Evolutionary conservation across 2,797 vertebrate genomes (phyloP), one percentile per base, ranked within the genome.

Genomic region (Anabacerthia variegaticeps): DNA sequence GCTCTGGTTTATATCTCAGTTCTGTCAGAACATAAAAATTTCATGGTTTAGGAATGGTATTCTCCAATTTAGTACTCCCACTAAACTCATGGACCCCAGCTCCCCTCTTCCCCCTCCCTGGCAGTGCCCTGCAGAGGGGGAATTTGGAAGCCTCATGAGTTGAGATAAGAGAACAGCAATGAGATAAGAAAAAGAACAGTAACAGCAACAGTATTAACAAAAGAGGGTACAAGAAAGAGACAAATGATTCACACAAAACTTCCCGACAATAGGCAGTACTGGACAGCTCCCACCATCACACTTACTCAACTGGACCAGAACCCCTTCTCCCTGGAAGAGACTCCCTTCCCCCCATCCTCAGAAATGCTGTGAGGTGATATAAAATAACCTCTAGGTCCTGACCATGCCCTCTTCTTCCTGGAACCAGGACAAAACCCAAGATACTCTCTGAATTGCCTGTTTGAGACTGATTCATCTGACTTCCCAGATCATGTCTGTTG

Each of bases 371-470:
- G 26, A 72, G 19, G 21, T 59, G 18, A 6, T 11, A 14, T 8
- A 58, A 39, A 39, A 52, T 23, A 52, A 59, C 30, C 21, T 46
- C 52, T 11, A 9, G 7, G 15, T 26, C 54, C 20, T 83, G 37
- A 2, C 24, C 0, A 0, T 39, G 14, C 8, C 7, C 6, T 9
- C 43, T 78, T 18, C 18, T 72, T 12, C 22, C 26, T 13, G 4
- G 18, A 66, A 72, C 20, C 13, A 41, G 30, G 30, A 59, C 24
- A 66, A 51, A 84, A 44, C 1, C 3, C 19, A 54, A 66, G 8
- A 18, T 12, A 6, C 12, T 71, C 12, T 76, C 28, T 32, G 30
- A 79, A 54, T 24, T 56, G 26, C 16, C 9, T 41, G 10, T 82
- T 58, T 69, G 55, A 88, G 43, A 66, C 19, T 17, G 13, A 66